Evolutionary conservation across 2,888 invertebrate genomes (phyloP), one percentile per base, ranked within the genome.

Genomic region (Barypeithes pellucidus): DNA sequence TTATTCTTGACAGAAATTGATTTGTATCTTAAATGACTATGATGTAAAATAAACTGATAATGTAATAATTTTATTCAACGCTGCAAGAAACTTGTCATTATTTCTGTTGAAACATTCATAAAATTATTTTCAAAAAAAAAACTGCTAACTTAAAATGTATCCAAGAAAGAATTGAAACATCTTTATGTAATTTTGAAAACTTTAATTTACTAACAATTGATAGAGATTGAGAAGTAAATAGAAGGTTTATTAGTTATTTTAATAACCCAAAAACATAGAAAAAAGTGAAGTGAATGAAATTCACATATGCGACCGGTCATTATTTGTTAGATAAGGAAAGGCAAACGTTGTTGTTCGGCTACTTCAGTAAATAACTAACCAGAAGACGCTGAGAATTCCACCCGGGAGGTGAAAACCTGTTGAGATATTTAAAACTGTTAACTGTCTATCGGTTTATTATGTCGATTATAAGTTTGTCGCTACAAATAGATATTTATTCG

Each of bases 351-450:
- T 45, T 18, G 57, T 22, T 54, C 67, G 54, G 72, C 72, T 67
- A 62, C 72, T 67, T 62, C 67, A 62, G 67, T 67, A 67, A 67
- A 60, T 47, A 60, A 67, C 36, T 59, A 60, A 60, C 33, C 59
- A 50, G 52, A 72, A 52, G 52, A 66, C 61, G 43, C 45, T 62
- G 57, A 67, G 72, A 61, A 60, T 72, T 67, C 67, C 52, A 62
- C 62, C 61, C 67, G 57, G 67, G 72, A 72, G 67, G 72, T 62
- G 61, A 67, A 67, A 67, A 72, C 67, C 67, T 67, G 72, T 67
- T 72, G 72, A 72, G 62, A 54, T 72, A 72, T 72, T 61, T 67
- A 67, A 67, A 62, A 72, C 67, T 54, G 61, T 72, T 61, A 66
- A 66, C 59, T 61, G 52, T 67, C 52, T 67, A 39, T 72, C 39